phyloP scores from a whole-genome alignment of 2,797 vertebrate genomes.

The Darevskia nairensis region DNA sequence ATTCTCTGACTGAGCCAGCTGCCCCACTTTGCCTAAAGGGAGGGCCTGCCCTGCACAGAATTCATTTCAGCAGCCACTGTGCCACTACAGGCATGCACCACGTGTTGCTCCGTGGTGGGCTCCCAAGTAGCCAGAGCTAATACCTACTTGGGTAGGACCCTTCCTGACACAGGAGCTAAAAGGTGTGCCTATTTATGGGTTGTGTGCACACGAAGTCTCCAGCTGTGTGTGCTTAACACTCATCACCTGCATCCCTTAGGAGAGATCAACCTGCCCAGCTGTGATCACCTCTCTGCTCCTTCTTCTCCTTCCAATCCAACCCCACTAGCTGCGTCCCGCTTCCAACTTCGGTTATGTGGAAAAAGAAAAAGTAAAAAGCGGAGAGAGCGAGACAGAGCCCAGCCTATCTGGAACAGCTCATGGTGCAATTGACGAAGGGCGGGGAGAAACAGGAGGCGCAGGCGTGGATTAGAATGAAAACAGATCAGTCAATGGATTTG shows the following conservation, averaged over 20 bases:
- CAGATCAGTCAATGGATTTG: slow-evolving; percentile 82
- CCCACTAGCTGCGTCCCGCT: slow-evolving; percentile 1
- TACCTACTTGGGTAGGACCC: neutral
- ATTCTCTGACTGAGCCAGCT: no score
- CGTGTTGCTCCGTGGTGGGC: neutral
- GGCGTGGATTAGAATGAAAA: slow-evolving; percentile 82
- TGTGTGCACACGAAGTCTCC: no score
- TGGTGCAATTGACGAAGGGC: slow-evolving; percentile 78
- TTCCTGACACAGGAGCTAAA: no score
- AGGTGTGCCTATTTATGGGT: neutral
- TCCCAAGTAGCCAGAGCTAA: neutral
- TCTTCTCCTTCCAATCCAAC: neutral
- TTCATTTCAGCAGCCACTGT: neutral
- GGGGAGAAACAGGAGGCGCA: slow-evolving; percentile 51
- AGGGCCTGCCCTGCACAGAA: neutral
- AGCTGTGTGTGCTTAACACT: neutral
- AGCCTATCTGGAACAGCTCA: slow-evolving; percentile 82
- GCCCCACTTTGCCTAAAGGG: no score
- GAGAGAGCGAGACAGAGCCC: slow-evolving; percentile 67
- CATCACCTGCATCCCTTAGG: neutral
- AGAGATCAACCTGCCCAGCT: neutral
- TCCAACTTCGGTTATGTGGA: slow-evolving; percentile 60
- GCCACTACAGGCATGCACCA: neutral
- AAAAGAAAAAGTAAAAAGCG: neutral
- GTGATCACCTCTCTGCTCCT: neutral